Evolutionary conservation across 2,797 vertebrate genomes (phyloP).

Genomic region (Dipus sagitta): DNA sequence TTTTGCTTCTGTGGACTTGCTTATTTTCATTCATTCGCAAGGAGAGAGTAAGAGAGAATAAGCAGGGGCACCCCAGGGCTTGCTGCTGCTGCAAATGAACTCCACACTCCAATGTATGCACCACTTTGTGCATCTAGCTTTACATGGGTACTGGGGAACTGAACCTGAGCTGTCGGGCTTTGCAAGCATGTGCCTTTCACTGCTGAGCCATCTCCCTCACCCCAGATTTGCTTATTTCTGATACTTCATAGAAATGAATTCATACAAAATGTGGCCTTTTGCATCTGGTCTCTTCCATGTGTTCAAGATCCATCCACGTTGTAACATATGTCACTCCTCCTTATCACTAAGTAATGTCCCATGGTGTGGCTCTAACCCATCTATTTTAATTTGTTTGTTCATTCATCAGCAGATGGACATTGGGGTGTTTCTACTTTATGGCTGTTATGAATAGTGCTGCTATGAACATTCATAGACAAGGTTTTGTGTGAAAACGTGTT

Average conservation of each 20-base stretch:
- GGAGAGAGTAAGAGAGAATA: too few relatives aligned
- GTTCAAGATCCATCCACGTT: neutral
- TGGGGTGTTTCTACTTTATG: neutral
- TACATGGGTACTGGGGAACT: too few relatives aligned
- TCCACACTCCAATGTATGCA: too few relatives aligned
- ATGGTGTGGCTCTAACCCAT: neutral
- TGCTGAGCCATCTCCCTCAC: too few relatives aligned
- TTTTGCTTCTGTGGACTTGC: neutral
- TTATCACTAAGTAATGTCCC: neutral
- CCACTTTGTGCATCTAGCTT: too few relatives aligned
- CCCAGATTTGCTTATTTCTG: neutral
- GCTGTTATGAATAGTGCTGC: neutral
- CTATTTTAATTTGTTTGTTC: neutral
- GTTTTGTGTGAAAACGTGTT: neutral
- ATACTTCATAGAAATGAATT: neutral
- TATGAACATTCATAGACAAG: neutral
- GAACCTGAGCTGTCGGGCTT: too few relatives aligned
- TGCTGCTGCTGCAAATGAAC: too few relatives aligned
- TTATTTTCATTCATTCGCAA: neutral
- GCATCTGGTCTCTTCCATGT: neutral
- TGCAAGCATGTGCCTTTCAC: too few relatives aligned
- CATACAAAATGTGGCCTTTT: neutral
- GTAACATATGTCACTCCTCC: neutral
- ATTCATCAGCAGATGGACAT: neutral
- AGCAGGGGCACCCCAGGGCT: too few relatives aligned